A percentile compares a stretch with the other conserved stretches of the same genome.
Evolutionary conservation across 35 echinoderm and acorn worm species (phyloP).

Genomic region (Antedon bifida): DNA sequence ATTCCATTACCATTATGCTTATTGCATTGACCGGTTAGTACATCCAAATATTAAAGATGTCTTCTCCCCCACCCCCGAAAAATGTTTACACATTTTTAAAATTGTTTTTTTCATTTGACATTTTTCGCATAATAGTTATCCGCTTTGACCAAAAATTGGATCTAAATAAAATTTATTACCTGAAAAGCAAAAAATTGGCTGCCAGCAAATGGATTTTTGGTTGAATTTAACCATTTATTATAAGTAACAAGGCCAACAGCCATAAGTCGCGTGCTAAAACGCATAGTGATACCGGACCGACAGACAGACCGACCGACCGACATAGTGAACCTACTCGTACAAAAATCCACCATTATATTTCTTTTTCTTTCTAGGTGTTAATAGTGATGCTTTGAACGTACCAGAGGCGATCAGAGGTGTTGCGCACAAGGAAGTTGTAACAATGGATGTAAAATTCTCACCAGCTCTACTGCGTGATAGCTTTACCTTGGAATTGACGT

Average conservation of each 20-base stretch:
- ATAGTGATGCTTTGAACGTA: slow-evolving; percentile 36
- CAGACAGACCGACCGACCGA: no score
- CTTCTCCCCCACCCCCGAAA: not conserved
- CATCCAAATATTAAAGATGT: no score
- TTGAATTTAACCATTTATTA: no score
- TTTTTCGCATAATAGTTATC: no score
- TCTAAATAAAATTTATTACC: no score
- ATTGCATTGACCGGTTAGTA: slow-evolving; percentile 46
- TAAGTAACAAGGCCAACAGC: no score
- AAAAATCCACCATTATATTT: not conserved
- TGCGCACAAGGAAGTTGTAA: slow-evolving; percentile 55
- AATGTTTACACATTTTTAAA: not conserved
- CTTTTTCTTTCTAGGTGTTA: slow-evolving; percentile 27
- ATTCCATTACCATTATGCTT: slow-evolving; percentile 47
- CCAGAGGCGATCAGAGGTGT: slow-evolving; percentile 30
- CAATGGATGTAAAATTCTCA: slow-evolving; percentile 60
- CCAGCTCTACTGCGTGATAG: slow-evolving; percentile 41
- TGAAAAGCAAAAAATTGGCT: no score
- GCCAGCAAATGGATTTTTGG: no score
- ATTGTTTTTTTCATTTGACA: not conserved
- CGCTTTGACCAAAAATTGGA: no score
- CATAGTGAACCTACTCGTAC: not conserved
- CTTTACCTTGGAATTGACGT: slow-evolving; percentile 19
- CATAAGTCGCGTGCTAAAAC: no score
- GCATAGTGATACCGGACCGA: no score